Evolutionary conservation across 2,113 vertebrate species (phyloP).

Genomic region (Probosciger aterrimus): DNA sequence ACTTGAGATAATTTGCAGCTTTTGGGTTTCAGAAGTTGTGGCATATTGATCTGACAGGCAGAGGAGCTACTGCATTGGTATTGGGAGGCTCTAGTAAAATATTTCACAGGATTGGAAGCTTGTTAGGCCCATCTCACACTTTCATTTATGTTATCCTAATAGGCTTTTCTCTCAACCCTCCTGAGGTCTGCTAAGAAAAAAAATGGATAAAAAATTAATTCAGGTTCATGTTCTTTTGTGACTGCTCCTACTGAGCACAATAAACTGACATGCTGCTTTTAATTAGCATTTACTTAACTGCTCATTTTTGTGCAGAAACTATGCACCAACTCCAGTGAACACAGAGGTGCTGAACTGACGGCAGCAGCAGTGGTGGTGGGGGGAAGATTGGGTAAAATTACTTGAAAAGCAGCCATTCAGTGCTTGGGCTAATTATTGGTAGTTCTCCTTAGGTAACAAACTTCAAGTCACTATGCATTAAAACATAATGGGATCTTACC

Average conservation of each 20-base stretch:
- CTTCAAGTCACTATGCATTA: neutral
- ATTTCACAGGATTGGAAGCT: neutral
- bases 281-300: constrained; percentile 63
- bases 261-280: constrained; percentile 61
- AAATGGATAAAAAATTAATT: constrained; percentile 32
- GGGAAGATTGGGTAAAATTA: neutral
- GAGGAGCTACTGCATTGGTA: neutral
- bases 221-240: constrained; percentile 54
- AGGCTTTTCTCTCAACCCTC: neutral
- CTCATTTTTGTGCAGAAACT: constrained; percentile 33
- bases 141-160: neutral
- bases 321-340: neutral
- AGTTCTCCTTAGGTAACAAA: neutral
- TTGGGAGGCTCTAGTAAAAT: neutral
- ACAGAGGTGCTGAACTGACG: neutral
- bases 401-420: neutral
- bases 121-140: neutral
- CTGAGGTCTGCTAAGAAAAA: neutral
- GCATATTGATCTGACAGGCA: neutral
- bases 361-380: neutral
- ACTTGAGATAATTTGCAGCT: neutral
- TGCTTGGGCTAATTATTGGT: neutral
- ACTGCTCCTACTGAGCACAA: constrained; percentile 47
- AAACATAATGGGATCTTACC: accelerated
- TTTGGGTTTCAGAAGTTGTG: neutral